Conservation (phyloP, 2,888 invertebrate genomes). For the Amiota communis region DNA sequence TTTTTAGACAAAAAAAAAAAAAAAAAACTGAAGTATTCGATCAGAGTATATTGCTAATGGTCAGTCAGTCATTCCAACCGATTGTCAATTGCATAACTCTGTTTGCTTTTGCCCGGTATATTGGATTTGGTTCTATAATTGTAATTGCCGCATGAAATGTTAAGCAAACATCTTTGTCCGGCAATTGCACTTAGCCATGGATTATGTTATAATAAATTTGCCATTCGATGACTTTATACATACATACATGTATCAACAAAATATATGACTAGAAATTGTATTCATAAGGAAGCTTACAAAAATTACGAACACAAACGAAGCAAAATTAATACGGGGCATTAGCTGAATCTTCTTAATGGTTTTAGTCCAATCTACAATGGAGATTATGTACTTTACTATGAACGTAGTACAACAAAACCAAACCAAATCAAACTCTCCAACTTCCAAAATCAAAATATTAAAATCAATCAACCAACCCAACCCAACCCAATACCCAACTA, state of each 20-base stretch:
- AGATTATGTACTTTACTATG: slow-evolving; percentile 74
- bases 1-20: too few relatives aligned
- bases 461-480: neutral
- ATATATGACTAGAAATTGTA: too few relatives aligned
- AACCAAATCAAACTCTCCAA: neutral
- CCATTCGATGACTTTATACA: neutral
- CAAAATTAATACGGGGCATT: slow-evolving; percentile 61
- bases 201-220: neutral
- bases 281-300: neutral
- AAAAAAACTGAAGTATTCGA: slow-evolving; percentile 62
- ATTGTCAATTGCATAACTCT: slow-evolving; percentile 71
- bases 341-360: slow-evolving; percentile 73
- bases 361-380: slow-evolving; percentile 74
- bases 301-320: neutral
- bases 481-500: neutral
- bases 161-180: slow-evolving; percentile 61
- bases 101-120: slow-evolving; percentile 68
- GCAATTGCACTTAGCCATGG: slow-evolving; percentile 59
- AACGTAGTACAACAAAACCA: slow-evolving; percentile 67
- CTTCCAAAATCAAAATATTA: neutral
- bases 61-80: slow-evolving; percentile 61
- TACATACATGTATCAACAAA: too few relatives aligned
- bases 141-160: slow-evolving; percentile 65
- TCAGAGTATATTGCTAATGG: slow-evolving; percentile 68
- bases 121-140: slow-evolving; percentile 51